Evolutionary conservation across 2,888 invertebrate genomes (phyloP), one percentile per base, ranked within the genome.

Genomic region (Cheilosia pagana): DNA sequence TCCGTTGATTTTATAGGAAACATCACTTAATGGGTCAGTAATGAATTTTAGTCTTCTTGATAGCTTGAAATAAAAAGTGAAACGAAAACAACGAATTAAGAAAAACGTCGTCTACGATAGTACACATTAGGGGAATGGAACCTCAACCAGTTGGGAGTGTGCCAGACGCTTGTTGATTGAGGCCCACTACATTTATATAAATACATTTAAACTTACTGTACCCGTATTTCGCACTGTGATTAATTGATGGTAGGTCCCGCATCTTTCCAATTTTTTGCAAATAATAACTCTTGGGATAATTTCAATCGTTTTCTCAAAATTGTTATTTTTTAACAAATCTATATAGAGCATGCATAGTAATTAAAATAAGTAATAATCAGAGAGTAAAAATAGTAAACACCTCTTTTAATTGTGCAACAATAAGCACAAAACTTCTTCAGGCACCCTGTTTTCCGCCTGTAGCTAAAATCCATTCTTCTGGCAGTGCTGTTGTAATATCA

Each of bases 381-480:
- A 35, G 1, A 12, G 3, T 35, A 23, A n/a, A 23, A 7, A 2
- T 8, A 7, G 23, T 10, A 14, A 10, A 12, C 4, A 81, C 81
- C 76, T 81, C 63, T 74, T 70, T 68, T 83, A 19, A 50, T 48
- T 12, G 55, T 16, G 50, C 78, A 83, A 59, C 78, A 83, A 62
- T 35, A 82, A 8, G 23, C 25, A n/a, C 45, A 48, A 14, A 41
- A 39, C 31, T 63, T 70, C 12, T 43, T 25, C 16, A 41, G 5
- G 14, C 75, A 76, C 25, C 31, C 41, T 39, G 23, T 8, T 3
- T 60, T 19, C 2, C 12, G 31, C 0, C 16, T 43, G n/a, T 52
- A 60, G 53, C n/a, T 23, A 12, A 77, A 60, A 16, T 77, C 50
- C 76, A 81, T 76, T 41, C 0, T 1, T 23, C 65, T 72, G 78